phyloP scores from a whole-genome alignment of 2,797 vertebrate species.

The Hephaestus fuliginosus region DNA sequence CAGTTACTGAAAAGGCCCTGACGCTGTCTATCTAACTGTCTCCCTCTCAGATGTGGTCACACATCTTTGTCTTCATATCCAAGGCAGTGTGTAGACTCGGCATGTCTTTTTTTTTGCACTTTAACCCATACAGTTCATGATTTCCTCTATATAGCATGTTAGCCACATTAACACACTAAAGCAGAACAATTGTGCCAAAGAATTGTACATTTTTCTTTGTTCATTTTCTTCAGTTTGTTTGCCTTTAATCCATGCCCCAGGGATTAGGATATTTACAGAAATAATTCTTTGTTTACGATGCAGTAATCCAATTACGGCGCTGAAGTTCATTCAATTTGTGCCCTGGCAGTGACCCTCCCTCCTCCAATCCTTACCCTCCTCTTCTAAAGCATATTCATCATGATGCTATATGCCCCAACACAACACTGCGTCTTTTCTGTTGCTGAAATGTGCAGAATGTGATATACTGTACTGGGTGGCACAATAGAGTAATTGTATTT shows the following conservation, averaged over 20 bases:
- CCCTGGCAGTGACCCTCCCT: conserved; percentile 54
- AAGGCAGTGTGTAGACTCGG: not conserved
- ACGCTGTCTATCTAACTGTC: conserved; percentile 66
- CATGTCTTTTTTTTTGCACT: conserved; percentile 13
- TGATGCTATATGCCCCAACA: conserved; percentile 64
- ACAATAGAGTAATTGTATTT: conserved; percentile 81
- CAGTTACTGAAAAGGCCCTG: conserved; percentile 65
- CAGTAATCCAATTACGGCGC: conserved; percentile 64
- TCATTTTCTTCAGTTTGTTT: conserved; percentile 35
- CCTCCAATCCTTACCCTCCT: conserved; percentile 30
- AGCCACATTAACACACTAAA: conserved; percentile 4
- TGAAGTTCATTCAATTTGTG: conserved; percentile 64
- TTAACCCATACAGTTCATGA: conserved; percentile 12
- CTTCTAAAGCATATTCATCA: conserved; percentile 72
- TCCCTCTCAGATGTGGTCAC: conserved; percentile 72
- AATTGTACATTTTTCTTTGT: conserved; percentile 19
- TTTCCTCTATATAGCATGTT: not conserved
- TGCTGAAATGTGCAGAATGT: conserved; percentile 77
- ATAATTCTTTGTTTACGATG: conserved; percentile 63
- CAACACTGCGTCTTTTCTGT: conserved; percentile 65
- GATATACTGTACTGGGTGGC: conserved; percentile 69
- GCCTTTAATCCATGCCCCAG: conserved; percentile 35
- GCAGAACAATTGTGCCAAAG: not conserved
- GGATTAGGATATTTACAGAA: conserved; percentile 60
- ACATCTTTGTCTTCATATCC: conserved; percentile 56